phyloP scores from a whole-genome alignment of 53 echinoderm and acorn worm genomes.

The Holothuria leucospilota region DNA sequence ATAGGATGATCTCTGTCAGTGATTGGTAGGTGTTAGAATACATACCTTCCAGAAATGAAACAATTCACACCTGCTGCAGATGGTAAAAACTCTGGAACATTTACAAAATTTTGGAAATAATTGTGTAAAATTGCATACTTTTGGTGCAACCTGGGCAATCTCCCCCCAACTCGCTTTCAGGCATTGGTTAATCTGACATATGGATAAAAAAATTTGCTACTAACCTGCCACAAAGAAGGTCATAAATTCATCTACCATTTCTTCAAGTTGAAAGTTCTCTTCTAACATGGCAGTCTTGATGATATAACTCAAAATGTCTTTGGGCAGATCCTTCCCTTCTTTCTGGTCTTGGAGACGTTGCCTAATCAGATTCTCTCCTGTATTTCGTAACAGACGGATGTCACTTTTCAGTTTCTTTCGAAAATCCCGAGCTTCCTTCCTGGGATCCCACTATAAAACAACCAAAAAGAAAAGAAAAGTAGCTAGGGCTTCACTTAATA shows the following conservation, averaged over 20 bases:
- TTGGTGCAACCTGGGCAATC: too few relatives aligned
- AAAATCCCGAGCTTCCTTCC: slow-evolving; percentile 1
- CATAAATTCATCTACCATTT: slow-evolving; percentile 62
- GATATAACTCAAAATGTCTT: slow-evolving; percentile 67
- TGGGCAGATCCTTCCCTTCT: slow-evolving; percentile 53
- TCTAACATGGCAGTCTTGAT: slow-evolving; percentile 57
- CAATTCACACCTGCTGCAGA: too few relatives aligned
- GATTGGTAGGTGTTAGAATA: too few relatives aligned
- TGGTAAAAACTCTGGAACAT: too few relatives aligned
- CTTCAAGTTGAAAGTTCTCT: slow-evolving; percentile 44
- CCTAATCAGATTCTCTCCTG: slow-evolving; percentile 31
- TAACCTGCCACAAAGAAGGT: slow-evolving; percentile 56
- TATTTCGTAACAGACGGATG: slow-evolving; percentile 19
- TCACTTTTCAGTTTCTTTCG: not conserved
- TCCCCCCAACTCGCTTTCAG: too few relatives aligned
- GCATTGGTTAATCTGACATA: too few relatives aligned
- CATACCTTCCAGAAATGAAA: too few relatives aligned
- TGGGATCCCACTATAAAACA: not conserved
- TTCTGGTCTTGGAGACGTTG: slow-evolving; percentile 27
- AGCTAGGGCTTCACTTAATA: too few relatives aligned
- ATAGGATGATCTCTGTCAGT: too few relatives aligned
- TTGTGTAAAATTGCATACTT: too few relatives aligned
- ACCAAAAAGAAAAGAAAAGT: too few relatives aligned
- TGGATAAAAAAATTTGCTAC: not conserved
- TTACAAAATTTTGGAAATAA: too few relatives aligned